Percentiles rank a stretch among this genome's conserved stretches.
Evolutionary conservation across 2,888 invertebrate species (phyloP).

Genomic region (Crocallis elinguaria): DNA sequence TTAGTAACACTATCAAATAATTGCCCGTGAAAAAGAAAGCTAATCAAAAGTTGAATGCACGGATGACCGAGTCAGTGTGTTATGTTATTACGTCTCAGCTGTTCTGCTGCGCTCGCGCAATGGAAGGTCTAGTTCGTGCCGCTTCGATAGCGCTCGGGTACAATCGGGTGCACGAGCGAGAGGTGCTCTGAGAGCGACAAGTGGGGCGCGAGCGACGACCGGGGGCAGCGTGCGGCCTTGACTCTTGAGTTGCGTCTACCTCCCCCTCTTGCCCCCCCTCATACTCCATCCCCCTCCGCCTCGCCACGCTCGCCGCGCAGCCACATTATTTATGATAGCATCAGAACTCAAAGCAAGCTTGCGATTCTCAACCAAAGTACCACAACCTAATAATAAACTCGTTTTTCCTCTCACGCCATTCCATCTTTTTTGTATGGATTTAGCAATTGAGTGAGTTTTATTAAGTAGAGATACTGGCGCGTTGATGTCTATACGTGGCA

Average conservation of each 20-base stretch:
- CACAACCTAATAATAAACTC: slow-evolving; percentile 77
- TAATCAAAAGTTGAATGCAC: slow-evolving; percentile 85
- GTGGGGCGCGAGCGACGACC: slow-evolving; percentile 89
- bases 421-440: slow-evolving; percentile 63
- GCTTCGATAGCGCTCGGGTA: slow-evolving; percentile 64
- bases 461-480: slow-evolving; percentile 4
- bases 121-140: slow-evolving; percentile 83
- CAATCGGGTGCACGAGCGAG: slow-evolving; percentile 68
- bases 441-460: slow-evolving; percentile 20
- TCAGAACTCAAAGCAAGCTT: slow-evolving; percentile 78
- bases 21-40: slow-evolving; percentile 79
- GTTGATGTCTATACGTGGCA: slow-evolving; percentile 4
- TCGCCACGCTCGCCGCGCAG: slow-evolving; percentile 71
- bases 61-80: slow-evolving; percentile 85
- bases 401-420: slow-evolving; percentile 83
- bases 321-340: slow-evolving; percentile 84
- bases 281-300: slow-evolving; percentile 44
- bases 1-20: slow-evolving; percentile 57
- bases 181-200: slow-evolving; percentile 68
- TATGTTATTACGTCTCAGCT: slow-evolving; percentile 84
- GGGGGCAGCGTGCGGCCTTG: slow-evolving; percentile 91
- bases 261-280: slow-evolving; percentile 48
- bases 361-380: slow-evolving; percentile 72
- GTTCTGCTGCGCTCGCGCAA: slow-evolving; percentile 80
- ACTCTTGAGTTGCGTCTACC: slow-evolving; percentile 82